phyloP scores from a whole-genome alignment of 2,797 vertebrate species.

The Arctocebus calabarensis region DNA sequence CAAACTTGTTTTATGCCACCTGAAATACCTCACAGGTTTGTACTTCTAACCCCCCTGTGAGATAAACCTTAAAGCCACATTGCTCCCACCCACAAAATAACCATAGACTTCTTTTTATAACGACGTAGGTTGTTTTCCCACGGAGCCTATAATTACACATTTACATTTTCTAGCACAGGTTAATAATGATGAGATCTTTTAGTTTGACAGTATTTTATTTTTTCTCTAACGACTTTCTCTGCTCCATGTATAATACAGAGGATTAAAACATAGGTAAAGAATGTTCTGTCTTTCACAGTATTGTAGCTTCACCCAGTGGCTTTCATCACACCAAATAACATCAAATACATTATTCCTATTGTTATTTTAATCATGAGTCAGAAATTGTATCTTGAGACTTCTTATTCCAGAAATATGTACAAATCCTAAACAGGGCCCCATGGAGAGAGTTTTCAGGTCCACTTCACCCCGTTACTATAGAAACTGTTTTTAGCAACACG shows the following conservation, averaged over 20 bases:
- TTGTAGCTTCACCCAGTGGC: not conserved
- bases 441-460: conserved; percentile 39
- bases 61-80: conserved; percentile 60
- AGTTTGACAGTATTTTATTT: conserved; percentile 52
- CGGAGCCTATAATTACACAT: conserved; percentile 52
- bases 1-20: conserved; percentile 4
- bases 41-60: conserved; percentile 51
- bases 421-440: conserved; percentile 32
- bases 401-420: conserved; percentile 12
- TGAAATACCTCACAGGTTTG: not conserved
- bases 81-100: conserved; percentile 45
- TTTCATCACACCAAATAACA: conserved; percentile 16
- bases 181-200: conserved; percentile 58
- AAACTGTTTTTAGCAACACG: conserved; percentile 28
- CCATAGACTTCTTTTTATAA: not conserved
- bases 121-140: conserved; percentile 40
- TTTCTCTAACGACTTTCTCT: conserved; percentile 66
- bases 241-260: not conserved
- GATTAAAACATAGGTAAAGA: conserved; percentile 20
- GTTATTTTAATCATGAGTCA: conserved; percentile 33
- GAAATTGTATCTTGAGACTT: not conserved
- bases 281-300: conserved; percentile 52
- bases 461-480: not conserved
- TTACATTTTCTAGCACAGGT: conserved; percentile 65
- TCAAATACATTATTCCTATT: conserved; percentile 38